Conservation (phyloP, 2,888 invertebrate species). For the Orchesellides sinensis region DNA sequence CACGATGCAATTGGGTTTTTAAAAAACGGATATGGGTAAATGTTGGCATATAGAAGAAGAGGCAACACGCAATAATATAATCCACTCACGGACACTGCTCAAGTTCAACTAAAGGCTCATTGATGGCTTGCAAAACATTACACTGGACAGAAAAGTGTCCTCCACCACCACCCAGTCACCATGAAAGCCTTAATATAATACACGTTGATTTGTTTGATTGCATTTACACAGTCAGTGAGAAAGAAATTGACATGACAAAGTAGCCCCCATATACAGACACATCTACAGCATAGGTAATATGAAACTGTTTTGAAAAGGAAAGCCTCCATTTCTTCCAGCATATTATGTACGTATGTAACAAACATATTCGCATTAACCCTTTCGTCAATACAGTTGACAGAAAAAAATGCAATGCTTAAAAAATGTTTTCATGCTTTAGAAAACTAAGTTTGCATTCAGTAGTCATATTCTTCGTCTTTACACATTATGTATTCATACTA, state of each 20-base stretch:
- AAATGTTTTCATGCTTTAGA: slow-evolving; percentile 8
- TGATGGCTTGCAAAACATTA: slow-evolving; percentile 55
- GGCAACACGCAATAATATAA: slow-evolving; percentile 26
- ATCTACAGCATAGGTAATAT: not conserved
- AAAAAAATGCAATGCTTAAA: not conserved
- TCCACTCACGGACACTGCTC: slow-evolving; percentile 54
- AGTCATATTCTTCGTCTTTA: too few species aligned
- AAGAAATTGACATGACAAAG: not conserved
- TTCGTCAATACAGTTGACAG: not conserved
- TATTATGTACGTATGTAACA: too few species aligned
- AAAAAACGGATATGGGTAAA: too few species aligned
- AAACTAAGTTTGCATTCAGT: not conserved
- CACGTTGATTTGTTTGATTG: slow-evolving; percentile 64
- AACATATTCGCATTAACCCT: slow-evolving; percentile 5
- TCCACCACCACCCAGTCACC: not conserved
- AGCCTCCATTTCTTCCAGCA: not conserved
- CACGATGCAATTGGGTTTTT: too few species aligned
- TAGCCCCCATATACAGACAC: not conserved
- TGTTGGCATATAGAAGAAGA: not conserved
- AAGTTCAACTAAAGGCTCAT: slow-evolving; percentile 51
- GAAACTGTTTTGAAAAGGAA: not conserved
- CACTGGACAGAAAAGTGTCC: slow-evolving; percentile 15
- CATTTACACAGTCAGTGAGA: slow-evolving; percentile 27
- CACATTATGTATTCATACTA: too few species aligned
- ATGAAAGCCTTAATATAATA: slow-evolving; percentile 17